Conservation (phyloP, 64 coral and sea anemone genomes). For the Stylophora pistillata region DNA sequence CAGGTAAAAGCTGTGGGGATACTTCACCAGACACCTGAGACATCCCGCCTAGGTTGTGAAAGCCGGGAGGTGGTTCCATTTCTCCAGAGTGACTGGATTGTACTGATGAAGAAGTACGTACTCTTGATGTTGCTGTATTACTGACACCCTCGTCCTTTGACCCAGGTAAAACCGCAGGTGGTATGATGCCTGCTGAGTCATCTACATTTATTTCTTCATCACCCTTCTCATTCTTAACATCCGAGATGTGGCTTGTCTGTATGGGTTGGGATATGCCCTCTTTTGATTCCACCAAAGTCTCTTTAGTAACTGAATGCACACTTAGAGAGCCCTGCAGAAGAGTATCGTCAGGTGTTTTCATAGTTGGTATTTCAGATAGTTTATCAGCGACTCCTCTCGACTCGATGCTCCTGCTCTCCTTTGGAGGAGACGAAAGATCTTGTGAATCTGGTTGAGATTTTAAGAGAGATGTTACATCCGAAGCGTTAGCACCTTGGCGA, state of each 20-base stretch:
- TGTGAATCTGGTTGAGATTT: slow-evolving; percentile 8
- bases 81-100: neutral
- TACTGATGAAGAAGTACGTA: neutral
- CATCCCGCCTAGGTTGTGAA: neutral
- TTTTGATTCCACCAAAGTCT: neutral
- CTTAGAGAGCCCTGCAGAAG: neutral
- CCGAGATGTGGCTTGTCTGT: neutral
- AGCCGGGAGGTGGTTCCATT: slow-evolving; percentile 22
- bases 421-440: neutral
- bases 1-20: neutral
- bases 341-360: neutral
- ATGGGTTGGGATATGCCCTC: too few species aligned
- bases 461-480: neutral
- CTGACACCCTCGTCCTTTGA: neutral
- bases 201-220: neutral
- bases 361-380: neutral
- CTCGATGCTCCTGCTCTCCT: neutral
- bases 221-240: neutral
- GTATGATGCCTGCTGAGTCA: neutral
- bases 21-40: neutral
- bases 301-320: neutral
- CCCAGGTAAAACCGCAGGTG: neutral
- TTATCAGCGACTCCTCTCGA: too few species aligned
- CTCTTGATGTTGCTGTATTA: neutral
- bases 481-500: neutral